Evolutionary conservation across 2,888 invertebrate species (phyloP).

Genomic region (Drosophila glabriapex): DNA sequence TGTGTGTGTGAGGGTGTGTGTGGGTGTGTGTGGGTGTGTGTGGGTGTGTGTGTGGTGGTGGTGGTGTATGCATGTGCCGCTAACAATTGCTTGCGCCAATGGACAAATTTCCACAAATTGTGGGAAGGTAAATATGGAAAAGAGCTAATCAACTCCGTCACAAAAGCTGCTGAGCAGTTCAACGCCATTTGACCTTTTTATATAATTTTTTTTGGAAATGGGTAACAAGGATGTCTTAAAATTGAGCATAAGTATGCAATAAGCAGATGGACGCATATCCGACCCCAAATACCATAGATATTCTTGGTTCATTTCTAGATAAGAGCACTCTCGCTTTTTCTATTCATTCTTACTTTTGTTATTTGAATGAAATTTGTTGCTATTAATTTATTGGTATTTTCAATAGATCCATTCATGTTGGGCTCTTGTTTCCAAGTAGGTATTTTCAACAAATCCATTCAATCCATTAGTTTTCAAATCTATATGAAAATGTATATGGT

Average conservation of each 20-base stretch:
- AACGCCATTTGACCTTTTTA: conserved; percentile 36
- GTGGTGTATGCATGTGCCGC: background rate
- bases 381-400: background rate
- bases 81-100: conserved; percentile 5
- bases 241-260: background rate
- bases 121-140: background rate
- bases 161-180: conserved; percentile 47
- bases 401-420: background rate
- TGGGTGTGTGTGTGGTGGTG: background rate
- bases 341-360: background rate
- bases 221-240: background rate
- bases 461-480: background rate
- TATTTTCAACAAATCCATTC: background rate
- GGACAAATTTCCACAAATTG: background rate
- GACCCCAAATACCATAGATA: background rate
- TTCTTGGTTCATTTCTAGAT: background rate
- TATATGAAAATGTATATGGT: background rate
- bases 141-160: conserved; percentile 6
- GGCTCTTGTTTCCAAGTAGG: background rate
- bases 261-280: background rate
- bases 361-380: background rate
- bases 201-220: conserved; percentile 10
- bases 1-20: background rate
- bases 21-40: background rate
- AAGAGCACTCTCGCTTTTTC: background rate